These are phyloP conservation scores for Epiblema foenella DNA, from an alignment of 2,888 invertebrate genomes.

Conservation along the genomic window DNA sequence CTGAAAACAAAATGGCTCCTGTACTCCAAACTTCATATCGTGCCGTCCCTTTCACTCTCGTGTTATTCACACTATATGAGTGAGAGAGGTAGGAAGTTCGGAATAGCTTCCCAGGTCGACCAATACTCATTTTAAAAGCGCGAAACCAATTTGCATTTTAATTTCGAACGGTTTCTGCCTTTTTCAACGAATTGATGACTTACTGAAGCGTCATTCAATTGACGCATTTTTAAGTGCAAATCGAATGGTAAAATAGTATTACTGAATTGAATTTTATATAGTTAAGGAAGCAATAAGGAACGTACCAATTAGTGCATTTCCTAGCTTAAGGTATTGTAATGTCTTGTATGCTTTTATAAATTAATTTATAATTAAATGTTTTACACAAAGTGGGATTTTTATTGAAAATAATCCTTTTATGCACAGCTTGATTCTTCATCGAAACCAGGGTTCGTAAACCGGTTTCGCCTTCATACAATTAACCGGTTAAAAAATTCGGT, in stretches of 20 bases:
- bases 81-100: too few relatives aligned
- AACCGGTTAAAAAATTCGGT: too few relatives aligned
- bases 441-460: too few relatives aligned
- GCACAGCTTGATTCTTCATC: too few relatives aligned
- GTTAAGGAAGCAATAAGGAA: slow-evolving; percentile 59
- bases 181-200: neutral
- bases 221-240: slow-evolving; percentile 20
- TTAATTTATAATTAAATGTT: slow-evolving; percentile 82
- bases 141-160: neutral
- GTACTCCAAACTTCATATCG: too few relatives aligned
- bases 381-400: slow-evolving; percentile 60
- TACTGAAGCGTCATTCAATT: slow-evolving; percentile 9
- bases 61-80: too few relatives aligned
- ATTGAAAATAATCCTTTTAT: neutral
- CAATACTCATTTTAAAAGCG: neutral
- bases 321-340: slow-evolving; percentile 74
- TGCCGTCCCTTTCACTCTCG: too few relatives aligned
- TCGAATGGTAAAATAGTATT: slow-evolving; percentile 57
- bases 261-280: slow-evolving; percentile 44
- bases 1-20: slow-evolving; percentile 12
- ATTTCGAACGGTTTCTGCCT: neutral
- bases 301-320: slow-evolving; percentile 83
- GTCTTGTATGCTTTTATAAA: slow-evolving; percentile 81
- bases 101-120: too few relatives aligned
- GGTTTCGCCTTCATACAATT: too few relatives aligned